Base-by-base conservation (phyloP, 2,888 invertebrate species). In the Lasioglossum pauxillum region DNA sequence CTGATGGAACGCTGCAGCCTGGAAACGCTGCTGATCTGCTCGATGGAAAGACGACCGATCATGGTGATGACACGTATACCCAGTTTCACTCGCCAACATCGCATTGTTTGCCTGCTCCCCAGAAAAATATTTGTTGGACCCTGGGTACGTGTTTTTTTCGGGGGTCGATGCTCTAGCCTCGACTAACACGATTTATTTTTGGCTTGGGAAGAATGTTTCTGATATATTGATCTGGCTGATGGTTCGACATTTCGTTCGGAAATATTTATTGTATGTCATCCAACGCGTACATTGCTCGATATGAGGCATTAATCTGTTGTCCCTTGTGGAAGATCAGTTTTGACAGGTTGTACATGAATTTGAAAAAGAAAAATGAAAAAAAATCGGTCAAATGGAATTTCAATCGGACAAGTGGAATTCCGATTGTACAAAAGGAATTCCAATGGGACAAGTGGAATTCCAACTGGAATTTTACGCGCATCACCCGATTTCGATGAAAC, bases 1-100 rank as follows among this genome's bases (percentile, higher is more conserved):
- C 38, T 41, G 57, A 75, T 41, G 75, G 75, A 75, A 75, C 75
- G 27, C 23, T 14, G 41, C 35, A 35, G 19, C 60, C 27, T 60
- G 67, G 31, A 67, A 67, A 60, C 35, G 67, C 31, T 67, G 67
- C 19, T 67, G 67, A 67, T 35, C 31, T 67, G 19, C 35, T 19
- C 67, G 19, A 67, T 35, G 67, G 16, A 67, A 67, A 67, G 31
- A 35, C 67, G 67, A 60, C 60, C 60, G 60, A 7, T 27, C 14
- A 27, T 60, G 27, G 14, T 7, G 14, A 12, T 27, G 60, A 60
- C 60, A 31, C 60, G 60, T 60, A 60, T 27, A 60, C 60, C 27
- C 14, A 60, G 27, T 60, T 60, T 60, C 60, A 60, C 60, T 12
- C 14, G 53, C 53, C 23, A 53, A 53, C 23, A 3, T 53, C 53